phyloP scores from a whole-genome alignment of 1,140 invertebrate genomes.

The Drusus annulatus region DNA sequence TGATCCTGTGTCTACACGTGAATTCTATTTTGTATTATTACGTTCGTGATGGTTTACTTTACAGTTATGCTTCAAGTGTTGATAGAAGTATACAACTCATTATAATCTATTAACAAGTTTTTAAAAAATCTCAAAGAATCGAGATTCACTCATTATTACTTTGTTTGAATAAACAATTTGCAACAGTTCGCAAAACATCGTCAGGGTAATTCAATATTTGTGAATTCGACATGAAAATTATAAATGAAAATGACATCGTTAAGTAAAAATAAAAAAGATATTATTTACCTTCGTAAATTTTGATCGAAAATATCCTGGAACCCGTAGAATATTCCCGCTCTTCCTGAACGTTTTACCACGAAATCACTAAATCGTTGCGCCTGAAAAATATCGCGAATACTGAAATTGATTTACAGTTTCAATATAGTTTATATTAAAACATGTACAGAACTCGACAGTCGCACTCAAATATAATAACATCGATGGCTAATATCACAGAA shows the following conservation, averaged over 20 bases:
- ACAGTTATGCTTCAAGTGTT: not conserved
- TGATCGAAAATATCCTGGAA: conserved; percentile 44
- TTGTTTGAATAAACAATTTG: conserved; percentile 13
- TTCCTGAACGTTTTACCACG: conserved; percentile 39
- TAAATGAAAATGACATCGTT: conserved; percentile 8
- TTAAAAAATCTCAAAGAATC: conserved; percentile 24
- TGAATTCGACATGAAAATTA: not conserved
- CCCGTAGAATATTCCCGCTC: conserved; percentile 53
- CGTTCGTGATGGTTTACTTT: conserved; percentile 9
- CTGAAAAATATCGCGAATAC: conserved; percentile 47
- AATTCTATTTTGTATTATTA: not conserved
- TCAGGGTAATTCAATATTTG: conserved; percentile 22
- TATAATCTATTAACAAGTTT: conserved; percentile 19
- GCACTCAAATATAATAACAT: conserved; percentile 5
- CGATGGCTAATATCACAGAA: conserved; percentile 13
- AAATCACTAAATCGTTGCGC: conserved; percentile 28
- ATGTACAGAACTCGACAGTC: not conserved
- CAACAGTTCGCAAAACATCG: conserved; percentile 4
- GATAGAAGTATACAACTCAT: not conserved
- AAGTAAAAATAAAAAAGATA: not conserved
- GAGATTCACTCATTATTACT: conserved; percentile 34
- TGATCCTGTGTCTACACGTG: not conserved
- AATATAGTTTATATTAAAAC: not conserved
- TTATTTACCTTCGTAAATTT: conserved; percentile 6
- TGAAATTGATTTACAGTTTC: not conserved